These are phyloP conservation scores for Meteorus cinctellus DNA, from an alignment of 2,888 invertebrate species.

Conservation along the genomic window DNA sequence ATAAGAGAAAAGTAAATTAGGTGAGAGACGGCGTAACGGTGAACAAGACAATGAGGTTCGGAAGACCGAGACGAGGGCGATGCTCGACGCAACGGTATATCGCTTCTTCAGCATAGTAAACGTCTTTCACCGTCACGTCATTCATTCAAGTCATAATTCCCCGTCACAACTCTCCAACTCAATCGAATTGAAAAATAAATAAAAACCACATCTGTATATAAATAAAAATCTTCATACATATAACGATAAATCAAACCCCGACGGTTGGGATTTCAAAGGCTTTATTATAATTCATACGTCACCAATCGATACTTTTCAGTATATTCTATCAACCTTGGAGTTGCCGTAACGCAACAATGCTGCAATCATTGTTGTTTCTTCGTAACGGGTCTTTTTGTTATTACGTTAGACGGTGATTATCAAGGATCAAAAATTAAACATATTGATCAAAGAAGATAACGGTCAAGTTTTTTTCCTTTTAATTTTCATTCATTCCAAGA, in stretches of 20 bases:
- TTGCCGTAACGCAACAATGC: constrained; percentile 9
- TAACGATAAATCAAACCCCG: constrained; percentile 4
- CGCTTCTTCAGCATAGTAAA: constrained; percentile 20
- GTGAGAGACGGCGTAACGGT: constrained; percentile 57
- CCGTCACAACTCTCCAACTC: neutral
- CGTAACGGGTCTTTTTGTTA: constrained; percentile 3
- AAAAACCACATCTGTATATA: neutral
- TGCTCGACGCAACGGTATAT: constrained; percentile 49
- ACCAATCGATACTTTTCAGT: neutral
- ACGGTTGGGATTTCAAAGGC: neutral
- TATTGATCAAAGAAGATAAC: too few relatives aligned
- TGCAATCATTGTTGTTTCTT: constrained; percentile 10
- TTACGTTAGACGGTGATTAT: neutral
- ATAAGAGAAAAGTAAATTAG: constrained; percentile 53
- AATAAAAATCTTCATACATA: neutral
- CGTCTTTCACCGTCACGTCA: constrained; percentile 24
- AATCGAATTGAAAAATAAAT: neutral
- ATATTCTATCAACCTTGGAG: constrained; percentile 26
- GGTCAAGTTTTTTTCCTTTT: neutral
- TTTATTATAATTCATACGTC: constrained; percentile 13
- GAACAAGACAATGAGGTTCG: constrained; percentile 54
- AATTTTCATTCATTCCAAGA: neutral
- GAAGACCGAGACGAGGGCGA: constrained; percentile 31
- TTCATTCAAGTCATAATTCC: constrained; percentile 15
- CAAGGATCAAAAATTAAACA: neutral